phyloP scores from a whole-genome alignment of 2,888 invertebrate species.

The Melangyna quadrimaculata region DNA sequence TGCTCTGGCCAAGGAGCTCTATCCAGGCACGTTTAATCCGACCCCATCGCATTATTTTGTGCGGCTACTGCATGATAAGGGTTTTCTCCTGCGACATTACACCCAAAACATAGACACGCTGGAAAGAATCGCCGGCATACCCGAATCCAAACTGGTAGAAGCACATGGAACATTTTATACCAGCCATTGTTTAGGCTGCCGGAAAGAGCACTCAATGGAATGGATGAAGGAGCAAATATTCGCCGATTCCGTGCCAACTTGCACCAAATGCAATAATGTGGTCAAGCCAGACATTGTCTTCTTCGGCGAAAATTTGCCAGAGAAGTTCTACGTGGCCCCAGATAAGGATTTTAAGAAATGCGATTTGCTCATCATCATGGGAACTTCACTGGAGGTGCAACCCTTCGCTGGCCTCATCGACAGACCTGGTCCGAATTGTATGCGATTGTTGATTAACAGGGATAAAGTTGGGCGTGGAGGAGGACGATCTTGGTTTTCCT shows the following conservation, averaged over 20 bases:
- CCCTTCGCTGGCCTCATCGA: slow-evolving; percentile 95
- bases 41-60: slow-evolving; percentile 96
- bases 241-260: slow-evolving; percentile 88
- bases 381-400: slow-evolving; percentile 96
- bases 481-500: slow-evolving; percentile 74
- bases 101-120: slow-evolving; percentile 97
- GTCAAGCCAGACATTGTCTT: slow-evolving; percentile 98
- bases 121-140: slow-evolving; percentile 92
- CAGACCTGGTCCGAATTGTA: slow-evolving; percentile 87
- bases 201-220: slow-evolving; percentile 86
- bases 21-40: slow-evolving; percentile 93
- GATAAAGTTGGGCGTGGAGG: slow-evolving; percentile 86
- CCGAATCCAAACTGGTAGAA: slow-evolving; percentile 92
- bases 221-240: slow-evolving; percentile 94
- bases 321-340: slow-evolving; percentile 87
- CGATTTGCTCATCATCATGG: slow-evolving; percentile 96
- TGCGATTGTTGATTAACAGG: slow-evolving; percentile 93
- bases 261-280: slow-evolving; percentile 88
- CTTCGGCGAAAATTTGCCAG: slow-evolving; percentile 95
- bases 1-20: slow-evolving; percentile 92
- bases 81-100: slow-evolving; percentile 87
- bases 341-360: slow-evolving; percentile 90
- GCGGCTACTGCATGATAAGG: slow-evolving; percentile 91
- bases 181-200: slow-evolving; percentile 91
- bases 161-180: slow-evolving; percentile 97